Percentiles rank a stretch among this genome's conserved stretches.
These are phyloP conservation scores for Mnemiopsis leidyi DNA, from an alignment of 37 sponge, comb jelly and placozoan species.

Conservation along the genomic window DNA sequence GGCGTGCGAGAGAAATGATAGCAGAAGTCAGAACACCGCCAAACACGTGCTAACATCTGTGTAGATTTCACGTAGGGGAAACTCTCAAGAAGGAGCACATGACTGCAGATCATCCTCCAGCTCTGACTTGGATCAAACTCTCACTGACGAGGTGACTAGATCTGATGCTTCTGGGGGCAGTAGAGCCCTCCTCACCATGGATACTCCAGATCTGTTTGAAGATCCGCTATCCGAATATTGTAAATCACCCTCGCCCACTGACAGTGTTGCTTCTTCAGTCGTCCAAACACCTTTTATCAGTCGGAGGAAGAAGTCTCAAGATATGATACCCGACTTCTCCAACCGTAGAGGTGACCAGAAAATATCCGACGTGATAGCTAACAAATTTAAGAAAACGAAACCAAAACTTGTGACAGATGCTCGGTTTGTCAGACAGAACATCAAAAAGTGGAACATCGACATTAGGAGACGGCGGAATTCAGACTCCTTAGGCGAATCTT, in stretches of 20 bases:
- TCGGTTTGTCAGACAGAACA: constrained; percentile 6
- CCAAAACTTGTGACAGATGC: neutral
- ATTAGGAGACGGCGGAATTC: neutral
- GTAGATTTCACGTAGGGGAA: constrained; percentile 10
- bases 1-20: neutral
- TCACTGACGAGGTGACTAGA: neutral
- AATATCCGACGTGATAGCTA: constrained; percentile 2
- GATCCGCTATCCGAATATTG: neutral
- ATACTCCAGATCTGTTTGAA: constrained; percentile 52
- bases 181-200: constrained; percentile 13
- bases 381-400: neutral
- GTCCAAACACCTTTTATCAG: neutral
- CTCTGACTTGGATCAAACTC: constrained; percentile 38
- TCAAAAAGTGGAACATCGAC: neutral
- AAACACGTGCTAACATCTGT: constrained; percentile 12
- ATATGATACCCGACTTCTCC: constrained; percentile 37
- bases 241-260: constrained; percentile 7
- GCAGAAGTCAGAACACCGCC: neutral
- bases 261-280: neutral
- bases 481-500: neutral
- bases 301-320: neutral
- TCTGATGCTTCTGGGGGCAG: neutral
- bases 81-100: neutral
- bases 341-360: neutral
- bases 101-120: neutral